Conservation (phyloP, 2,797 vertebrate genomes). For the Peromyscus melanophrys region DNA sequence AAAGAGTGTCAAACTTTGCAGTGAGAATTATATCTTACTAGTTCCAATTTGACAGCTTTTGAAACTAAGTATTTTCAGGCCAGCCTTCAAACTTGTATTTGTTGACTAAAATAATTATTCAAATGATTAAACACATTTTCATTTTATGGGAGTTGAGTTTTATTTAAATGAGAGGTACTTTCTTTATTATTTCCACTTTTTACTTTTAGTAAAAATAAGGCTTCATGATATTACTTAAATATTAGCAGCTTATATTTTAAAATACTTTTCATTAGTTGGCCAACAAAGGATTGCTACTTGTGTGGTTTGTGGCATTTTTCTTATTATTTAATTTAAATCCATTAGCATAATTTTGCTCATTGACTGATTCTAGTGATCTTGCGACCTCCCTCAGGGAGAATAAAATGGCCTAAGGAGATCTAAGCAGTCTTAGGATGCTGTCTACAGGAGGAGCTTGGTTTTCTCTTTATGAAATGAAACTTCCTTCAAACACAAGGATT, state of each 20-base stretch:
- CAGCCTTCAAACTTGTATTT: conserved; percentile 60
- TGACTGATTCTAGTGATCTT: conserved; percentile 47
- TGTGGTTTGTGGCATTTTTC: conserved; percentile 64
- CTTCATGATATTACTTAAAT: conserved; percentile 59
- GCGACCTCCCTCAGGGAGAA: conserved; percentile 42
- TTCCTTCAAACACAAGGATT: conserved; percentile 36
- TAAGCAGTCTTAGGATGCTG: not conserved
- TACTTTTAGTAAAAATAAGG: conserved; percentile 48
- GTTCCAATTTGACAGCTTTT: conserved; percentile 57
- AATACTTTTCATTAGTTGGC: conserved; percentile 69
- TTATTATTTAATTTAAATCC: conserved; percentile 43
- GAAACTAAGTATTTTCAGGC: conserved; percentile 59
- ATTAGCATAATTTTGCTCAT: conserved; percentile 56
- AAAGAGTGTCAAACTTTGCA: conserved; percentile 56
- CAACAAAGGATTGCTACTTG: conserved; percentile 72
- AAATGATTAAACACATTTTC: conserved; percentile 77
- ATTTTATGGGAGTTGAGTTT: conserved; percentile 82
- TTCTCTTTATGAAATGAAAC: conserved; percentile 36
- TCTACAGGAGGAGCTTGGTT: conserved; percentile 24
- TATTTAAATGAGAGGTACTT: conserved; percentile 77
- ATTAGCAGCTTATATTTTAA: conserved; percentile 66
- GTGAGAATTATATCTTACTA: conserved; percentile 70
- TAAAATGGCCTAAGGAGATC: conserved; percentile 26
- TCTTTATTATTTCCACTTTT: conserved; percentile 55
- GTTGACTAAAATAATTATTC: conserved; percentile 78